A percentile compares a stretch with the other conserved stretches of the same genome.
These are phyloP conservation scores for Aptenodytes forsteri DNA, from an alignment of 2,113 vertebrate genomes.

Conservation along the genomic window DNA sequence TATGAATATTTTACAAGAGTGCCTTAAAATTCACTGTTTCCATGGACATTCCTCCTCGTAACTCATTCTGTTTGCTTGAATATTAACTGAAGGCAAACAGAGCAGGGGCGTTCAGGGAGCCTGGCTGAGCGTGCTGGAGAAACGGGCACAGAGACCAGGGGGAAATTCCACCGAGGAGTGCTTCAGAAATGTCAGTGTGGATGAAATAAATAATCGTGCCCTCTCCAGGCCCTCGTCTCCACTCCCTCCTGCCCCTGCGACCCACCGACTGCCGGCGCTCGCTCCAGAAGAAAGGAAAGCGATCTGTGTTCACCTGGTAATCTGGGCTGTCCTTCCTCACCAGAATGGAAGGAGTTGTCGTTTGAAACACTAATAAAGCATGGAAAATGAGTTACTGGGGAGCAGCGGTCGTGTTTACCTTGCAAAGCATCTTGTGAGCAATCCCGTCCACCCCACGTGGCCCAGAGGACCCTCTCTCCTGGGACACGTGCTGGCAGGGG, in stretches of 20 bases:
- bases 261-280: fast-evolving
- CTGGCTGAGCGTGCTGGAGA: background rate
- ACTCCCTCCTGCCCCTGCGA: background rate
- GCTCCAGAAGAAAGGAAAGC: background rate
- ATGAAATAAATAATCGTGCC: background rate
- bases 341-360: background rate
- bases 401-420: background rate
- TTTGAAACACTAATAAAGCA: background rate
- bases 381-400: background rate
- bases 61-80: constrained; percentile 41
- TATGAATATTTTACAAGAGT: constrained; percentile 68
- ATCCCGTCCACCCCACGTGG: fast-evolving
- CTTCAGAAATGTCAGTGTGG: constrained; percentile 20
- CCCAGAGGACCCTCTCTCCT: fast-evolving
- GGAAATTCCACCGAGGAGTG: background rate
- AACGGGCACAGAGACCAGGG: background rate
- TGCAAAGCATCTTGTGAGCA: background rate
- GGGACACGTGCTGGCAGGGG: background rate
- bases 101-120: background rate
- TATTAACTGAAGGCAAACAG: constrained; percentile 50
- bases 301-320: background rate
- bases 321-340: background rate
- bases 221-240: fast-evolving
- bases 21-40: constrained; percentile 56
- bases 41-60: constrained; percentile 46